A percentile compares a stretch with the other conserved stretches of the same genome.
Evolutionary conservation across 2,797 vertebrate genomes (phyloP).

Genomic region (Peromyscus aztecus): DNA sequence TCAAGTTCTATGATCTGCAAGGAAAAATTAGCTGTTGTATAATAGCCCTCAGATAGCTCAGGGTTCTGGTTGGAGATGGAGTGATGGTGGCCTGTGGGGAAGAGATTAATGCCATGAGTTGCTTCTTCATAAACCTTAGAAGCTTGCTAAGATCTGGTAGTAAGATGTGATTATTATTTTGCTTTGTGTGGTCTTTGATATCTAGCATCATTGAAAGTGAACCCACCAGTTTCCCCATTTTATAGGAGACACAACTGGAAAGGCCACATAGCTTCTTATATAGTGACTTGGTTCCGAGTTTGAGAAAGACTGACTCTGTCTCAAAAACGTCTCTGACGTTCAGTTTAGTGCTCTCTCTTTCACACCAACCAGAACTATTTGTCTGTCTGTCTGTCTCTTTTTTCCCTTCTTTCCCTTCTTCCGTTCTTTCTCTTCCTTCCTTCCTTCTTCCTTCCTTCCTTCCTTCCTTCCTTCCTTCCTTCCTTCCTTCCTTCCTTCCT

Average conservation of each 20-base stretch:
- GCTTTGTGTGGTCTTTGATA: not conserved
- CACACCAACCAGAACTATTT: not conserved
- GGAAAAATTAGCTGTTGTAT: not conserved
- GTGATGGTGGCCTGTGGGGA: not conserved
- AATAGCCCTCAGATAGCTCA: not conserved
- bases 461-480: rapidly evolving
- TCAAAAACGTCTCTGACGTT: not conserved
- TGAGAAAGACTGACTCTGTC: not conserved
- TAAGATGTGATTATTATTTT: not conserved
- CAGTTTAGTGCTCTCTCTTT: not conserved
- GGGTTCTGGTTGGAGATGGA: not conserved
- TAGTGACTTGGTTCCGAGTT: not conserved
- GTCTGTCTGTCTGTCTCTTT: not conserved
- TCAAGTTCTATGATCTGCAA: not conserved
- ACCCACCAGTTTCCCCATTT: not conserved
- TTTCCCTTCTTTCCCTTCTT: rapidly evolving
- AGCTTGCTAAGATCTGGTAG: not conserved
- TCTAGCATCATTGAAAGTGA: not conserved
- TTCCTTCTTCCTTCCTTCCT: rapidly evolving
- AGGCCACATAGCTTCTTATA: not conserved
- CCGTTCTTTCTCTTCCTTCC: rapidly evolving
- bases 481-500: rapidly evolving
- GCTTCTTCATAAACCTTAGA: not conserved
- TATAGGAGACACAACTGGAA: not conserved
- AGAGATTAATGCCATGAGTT: not conserved